Evolutionary conservation across 2,888 invertebrate species (phyloP), one percentile per base, ranked within the genome.

Genomic region (Eulithis testata): DNA sequence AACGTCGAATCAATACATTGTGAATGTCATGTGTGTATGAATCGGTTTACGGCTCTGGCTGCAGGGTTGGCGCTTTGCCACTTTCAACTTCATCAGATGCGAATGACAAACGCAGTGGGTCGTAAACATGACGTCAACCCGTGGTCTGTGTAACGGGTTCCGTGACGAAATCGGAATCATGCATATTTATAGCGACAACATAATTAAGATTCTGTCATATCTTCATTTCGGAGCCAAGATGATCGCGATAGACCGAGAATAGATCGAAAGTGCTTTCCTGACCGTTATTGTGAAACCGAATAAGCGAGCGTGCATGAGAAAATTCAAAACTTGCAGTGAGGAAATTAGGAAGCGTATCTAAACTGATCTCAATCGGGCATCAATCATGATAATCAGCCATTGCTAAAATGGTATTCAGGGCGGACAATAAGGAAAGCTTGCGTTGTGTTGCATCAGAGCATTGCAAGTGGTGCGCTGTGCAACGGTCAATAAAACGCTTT

Each of bases 21-120:
- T 56, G 45, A 62, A 65, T 65, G 59, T 57, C 71, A 70, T 64
- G 36, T 53, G 44, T 60, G 36, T 53, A 37, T 60, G 52, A 47
- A 43, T 50, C 57, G 43, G 52, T 53, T 37, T 47, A 56, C 45
- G 53, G 60, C 55, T 47, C 43, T 31, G 8, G 21, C 49, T 49
- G 37, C 55, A 66, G 58, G 66, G 64, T 52, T 80, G 77, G 76
- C 78, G 65, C 58, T 50, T 12, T 61, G 77, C 78, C 78, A 78
- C 70, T 65, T 70, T 71, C 71, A 62, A 63, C 65, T 68, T 65
- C 69, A 27, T 21, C 44, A 45, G 61, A 52, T 55, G 55, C 45
- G 63, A 63, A 44, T 27, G 57, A 66, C 65, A 67, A 50, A 61
- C 60, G 59, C 60, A 66, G 43, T 58, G 44, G 63, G 62, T 47